A percentile compares a stretch with the other conserved stretches of the same genome.
These are phyloP conservation scores for Gobius niger DNA, from an alignment of 2,113 vertebrate species.

Conservation along the genomic window DNA sequence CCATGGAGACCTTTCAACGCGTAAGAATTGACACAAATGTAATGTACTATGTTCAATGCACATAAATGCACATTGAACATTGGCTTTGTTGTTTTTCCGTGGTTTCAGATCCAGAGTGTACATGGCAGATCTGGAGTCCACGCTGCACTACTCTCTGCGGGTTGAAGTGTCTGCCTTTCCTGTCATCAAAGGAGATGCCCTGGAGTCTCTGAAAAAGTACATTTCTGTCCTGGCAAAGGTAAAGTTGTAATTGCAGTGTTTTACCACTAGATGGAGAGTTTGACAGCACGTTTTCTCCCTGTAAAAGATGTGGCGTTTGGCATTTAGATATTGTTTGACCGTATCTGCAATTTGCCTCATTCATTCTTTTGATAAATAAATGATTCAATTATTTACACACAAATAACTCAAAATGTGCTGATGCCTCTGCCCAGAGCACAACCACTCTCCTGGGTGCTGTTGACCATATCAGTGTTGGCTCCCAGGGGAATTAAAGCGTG, in stretches of 20 bases:
- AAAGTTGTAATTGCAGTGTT: conserved; percentile 39
- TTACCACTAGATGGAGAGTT: conserved; percentile 67
- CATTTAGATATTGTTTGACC: not conserved
- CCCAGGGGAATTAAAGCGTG: conserved; percentile 46
- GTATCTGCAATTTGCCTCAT: not conserved
- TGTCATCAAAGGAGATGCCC: conserved; percentile 70
- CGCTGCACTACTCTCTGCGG: conserved; percentile 86
- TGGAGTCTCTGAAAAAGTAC: conserved; percentile 80
- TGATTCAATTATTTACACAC: not conserved
- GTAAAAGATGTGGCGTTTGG: not conserved
- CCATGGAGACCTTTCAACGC: conserved; percentile 76
- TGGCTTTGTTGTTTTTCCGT: not conserved
- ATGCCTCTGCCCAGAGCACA: conserved; percentile 21
- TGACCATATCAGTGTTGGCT: conserved; percentile 52
- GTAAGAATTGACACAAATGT: conserved; percentile 61
- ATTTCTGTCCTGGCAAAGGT: conserved; percentile 85
- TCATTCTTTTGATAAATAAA: not conserved
- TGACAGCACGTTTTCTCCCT: conserved; percentile 44
- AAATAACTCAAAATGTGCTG: conserved; percentile 18
- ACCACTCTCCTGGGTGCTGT: conserved; percentile 51
- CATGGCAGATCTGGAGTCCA: conserved; percentile 90
- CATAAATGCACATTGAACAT: not conserved
- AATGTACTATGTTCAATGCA: no score
- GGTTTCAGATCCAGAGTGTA: conserved; percentile 83
- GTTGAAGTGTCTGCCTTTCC: conserved; percentile 79